Base-by-base conservation (phyloP, 2,888 invertebrate species). In the Odontocolon sp. region DNA sequence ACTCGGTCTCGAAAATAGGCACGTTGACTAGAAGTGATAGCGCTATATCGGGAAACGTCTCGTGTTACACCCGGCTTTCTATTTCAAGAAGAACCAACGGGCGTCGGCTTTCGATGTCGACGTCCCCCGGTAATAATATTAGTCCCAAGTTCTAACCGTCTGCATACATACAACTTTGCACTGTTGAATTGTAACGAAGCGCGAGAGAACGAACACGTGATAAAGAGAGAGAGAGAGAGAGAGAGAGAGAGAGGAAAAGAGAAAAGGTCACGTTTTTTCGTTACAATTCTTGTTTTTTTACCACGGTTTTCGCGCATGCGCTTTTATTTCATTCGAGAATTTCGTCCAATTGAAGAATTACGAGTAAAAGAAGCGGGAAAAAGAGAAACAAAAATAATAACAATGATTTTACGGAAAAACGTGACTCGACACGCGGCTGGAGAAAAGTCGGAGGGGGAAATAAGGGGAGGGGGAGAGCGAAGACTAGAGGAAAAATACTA, bases 1-100 rank as follows among this genome's bases (percentile, higher is more conserved):
- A 54, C 68, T 50, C 80, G 73, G 82, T 80, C n/a, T n/a, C 86
- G 77, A 87, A 88, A 89, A 89, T 90, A 89, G 84, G 80, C 80
- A 57, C 66, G 80, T 45, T 36, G 84, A 71, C 52, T 67, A 14
- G 4, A 9, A 78, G 85, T 85, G 88, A 87, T 87, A 87, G 84
- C 85, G 80, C 90, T 90, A 90, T 89, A 90, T 88, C 83, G 83
- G 90, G 90, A 83, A 85, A 83, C 88, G 86, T 86, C 85, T 90
- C 89, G 83, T 84, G 77, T 90, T 90, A 89, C 90, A 85, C 70
- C 69, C 70, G 73, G 54, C 45, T 63, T 50, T 73, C 84, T 85
- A 85, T 86, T 85, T 83, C 69, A 56, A 74, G 72, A 23, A n/a
- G 33, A 26, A 40, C 16, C n/a, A n/a, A n/a, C 47, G 16, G 14